A percentile compares a stretch with the other conserved stretches of the same genome.
phyloP scores from a whole-genome alignment of 1,140 invertebrate species.

The Amphibalanus amphitrite region DNA sequence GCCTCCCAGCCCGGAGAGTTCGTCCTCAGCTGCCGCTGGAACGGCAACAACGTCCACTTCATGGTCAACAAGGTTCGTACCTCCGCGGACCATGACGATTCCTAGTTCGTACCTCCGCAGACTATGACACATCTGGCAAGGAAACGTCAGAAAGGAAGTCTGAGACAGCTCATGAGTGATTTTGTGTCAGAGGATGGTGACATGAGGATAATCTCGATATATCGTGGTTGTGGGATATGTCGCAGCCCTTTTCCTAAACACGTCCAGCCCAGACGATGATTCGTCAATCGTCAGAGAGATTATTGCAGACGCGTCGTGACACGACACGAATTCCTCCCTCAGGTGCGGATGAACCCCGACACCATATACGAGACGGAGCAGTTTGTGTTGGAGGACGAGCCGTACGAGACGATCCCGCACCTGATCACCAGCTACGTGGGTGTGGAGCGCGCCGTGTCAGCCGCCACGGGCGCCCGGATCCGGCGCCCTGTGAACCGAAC shows the following conservation, averaged over 20 bases:
- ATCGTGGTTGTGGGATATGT: no score
- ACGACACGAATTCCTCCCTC: background rate
- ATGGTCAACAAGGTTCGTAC: conserved; percentile 70
- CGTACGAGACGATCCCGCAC: conserved; percentile 80
- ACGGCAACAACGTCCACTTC: conserved; percentile 65
- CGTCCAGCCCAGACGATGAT: background rate
- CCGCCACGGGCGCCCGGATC: conserved; percentile 69
- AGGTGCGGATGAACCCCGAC: conserved; percentile 69
- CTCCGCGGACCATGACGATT: no score
- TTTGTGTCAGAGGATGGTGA: background rate
- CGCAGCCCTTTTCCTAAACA: background rate
- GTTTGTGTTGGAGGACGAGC: conserved; percentile 86
- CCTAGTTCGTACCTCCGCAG: no score
- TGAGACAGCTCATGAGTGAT: background rate
- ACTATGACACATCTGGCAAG: no score
- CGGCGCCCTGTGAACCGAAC: conserved; percentile 51
- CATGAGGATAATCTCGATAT: no score
- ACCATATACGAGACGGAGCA: conserved; percentile 80
- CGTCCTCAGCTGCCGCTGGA: conserved; percentile 70
- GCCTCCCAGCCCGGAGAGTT: conserved; percentile 82
- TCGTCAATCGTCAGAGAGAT: no score
- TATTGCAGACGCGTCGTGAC: no score
- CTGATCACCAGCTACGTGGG: conserved; percentile 89
- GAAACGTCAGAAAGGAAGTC: no score
- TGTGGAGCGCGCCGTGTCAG: conserved; percentile 66